Conservation (phyloP, 53 echinoderm and acorn worm species). For the Echinometra lucunter region DNA sequence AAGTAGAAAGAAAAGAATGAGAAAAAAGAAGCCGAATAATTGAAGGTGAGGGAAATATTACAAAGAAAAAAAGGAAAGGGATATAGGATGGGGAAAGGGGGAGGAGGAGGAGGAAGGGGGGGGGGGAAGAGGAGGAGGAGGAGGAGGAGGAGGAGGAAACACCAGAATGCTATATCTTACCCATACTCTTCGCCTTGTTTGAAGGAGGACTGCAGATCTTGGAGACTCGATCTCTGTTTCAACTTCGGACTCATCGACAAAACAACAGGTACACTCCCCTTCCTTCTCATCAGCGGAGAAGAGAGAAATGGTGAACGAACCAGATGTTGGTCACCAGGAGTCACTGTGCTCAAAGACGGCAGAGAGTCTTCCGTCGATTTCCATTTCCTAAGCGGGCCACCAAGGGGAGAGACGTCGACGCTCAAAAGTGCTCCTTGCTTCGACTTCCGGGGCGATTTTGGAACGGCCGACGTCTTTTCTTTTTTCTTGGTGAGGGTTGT, state of each 20-base stretch:
- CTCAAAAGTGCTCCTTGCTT: not conserved
- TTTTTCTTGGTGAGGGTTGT: not conserved
- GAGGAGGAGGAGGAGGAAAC: not conserved
- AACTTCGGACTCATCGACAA: slow-evolving; percentile 2
- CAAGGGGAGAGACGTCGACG: slow-evolving; percentile 8
- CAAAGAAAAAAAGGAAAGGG: too few species aligned
- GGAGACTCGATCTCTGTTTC: not conserved
- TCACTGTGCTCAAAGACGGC: not conserved
- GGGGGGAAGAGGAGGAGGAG: not conserved
- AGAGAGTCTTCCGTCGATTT: slow-evolving; percentile 39
- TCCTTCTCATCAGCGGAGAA: not conserved
- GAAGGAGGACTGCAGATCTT: not conserved
- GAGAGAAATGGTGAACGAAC: slow-evolving; percentile 11
- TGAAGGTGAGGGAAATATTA: too few species aligned
- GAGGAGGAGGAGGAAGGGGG: not conserved
- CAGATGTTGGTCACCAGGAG: not conserved
- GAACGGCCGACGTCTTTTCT: not conserved
- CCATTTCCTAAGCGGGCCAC: slow-evolving; percentile 26
- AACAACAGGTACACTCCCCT: not conserved
- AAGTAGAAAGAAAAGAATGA: not conserved
- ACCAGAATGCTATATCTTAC: not conserved
- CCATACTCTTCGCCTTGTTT: not conserved
- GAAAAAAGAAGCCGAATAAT: too few species aligned
- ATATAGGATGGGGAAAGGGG: not conserved
- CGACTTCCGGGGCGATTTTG: not conserved